Base-by-base conservation (phyloP, 2,888 invertebrate genomes). In the Abrostola tripartita region DNA sequence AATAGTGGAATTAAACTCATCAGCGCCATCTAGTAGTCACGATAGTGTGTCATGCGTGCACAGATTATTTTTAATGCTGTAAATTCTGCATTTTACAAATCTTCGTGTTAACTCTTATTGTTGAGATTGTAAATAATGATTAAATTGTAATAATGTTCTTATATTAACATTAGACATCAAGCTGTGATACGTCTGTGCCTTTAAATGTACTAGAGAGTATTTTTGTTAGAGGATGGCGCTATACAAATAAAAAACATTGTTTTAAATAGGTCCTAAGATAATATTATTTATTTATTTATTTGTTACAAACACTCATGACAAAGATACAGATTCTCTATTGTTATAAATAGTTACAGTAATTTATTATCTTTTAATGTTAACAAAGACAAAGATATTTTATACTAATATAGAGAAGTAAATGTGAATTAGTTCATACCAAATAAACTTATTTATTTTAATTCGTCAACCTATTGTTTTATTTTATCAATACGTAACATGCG, bases 171-270 rank as follows among this genome's bases (percentile, higher is more conserved):
- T 90, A 90, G 84, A 91, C 84, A 88, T 91, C 88, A 88, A 91
- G 88, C 93, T 93, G 93, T 93, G 93, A 93, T 93, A 93, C 90
- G 90, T 92, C 92, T 92, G 93, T 93, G 93, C 93, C 93, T 93
- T 92, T 88, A 87, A 76, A 80, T 88, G 83, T 88, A 85, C 85
- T 87, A 85, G 79, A 83, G 74, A 71, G 55, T 84, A 74, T 77
- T 83, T 83, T 84, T 82, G 81, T 84, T 83, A 84, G 75, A 82
- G 65, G 91, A 87, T 93, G 92, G 93, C 93, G 92, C 93, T 92
- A 84, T 84, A 82, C 66, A 83, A 86, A 82, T 85, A 81, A 74
- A 62, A 71, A 79, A 75, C 73, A 81, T 71, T 80, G 77, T 81
- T 79, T 77, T 79, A 73, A 52, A 74, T 83, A 81, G 78, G 52